Evolutionary conservation across 1,140 invertebrate genomes (phyloP), one percentile per base, ranked within the genome.

Genomic region (Archegozetes longisetosus): DNA sequence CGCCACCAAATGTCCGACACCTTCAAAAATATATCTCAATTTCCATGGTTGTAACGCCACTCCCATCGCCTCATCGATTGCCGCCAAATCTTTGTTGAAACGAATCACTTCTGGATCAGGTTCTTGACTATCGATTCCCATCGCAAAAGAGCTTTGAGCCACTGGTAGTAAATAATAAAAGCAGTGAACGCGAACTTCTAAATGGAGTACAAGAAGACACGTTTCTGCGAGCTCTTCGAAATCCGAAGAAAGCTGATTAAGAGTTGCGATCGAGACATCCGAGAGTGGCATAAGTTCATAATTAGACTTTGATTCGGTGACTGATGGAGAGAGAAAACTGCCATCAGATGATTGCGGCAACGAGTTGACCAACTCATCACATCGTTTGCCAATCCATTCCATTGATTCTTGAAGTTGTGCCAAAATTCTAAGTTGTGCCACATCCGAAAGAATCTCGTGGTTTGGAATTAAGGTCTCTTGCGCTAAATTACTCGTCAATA

Each of bases 11-110:
- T 88, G 86, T 2, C 86, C 90, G 12, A 97, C 74, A 12, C 91
- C 91, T 75, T 93, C 88, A 75, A 97, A 91, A 59, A 97, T 83
- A 70, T 95, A 97, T 82, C 90, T 88, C 47, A 84, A 82, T 68
- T 92, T 90, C 32, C 81, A 78, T 3, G 81, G 80, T 70, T 82
- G 78, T 22, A 91, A 70, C 62, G 82, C 84, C 20, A 81, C 78
- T 58, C 79, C 79, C 61, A 91, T 75, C 17, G 83, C 79, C 70
- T 88, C 84, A 70, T 91, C 85, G 63, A 90, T 84, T 58, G 80
- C 78, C 0, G 80, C 76, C 6, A 92, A 71, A 63, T 88, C 84
- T 68, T 84, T 79, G 66, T 84, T 87, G 14, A 92, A 74, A 68
- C 87, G 83, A 51, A 85, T 74, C 3, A 91, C 85, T 69, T 85